phyloP scores from a whole-genome alignment of 2,888 invertebrate species.

The Eupsilia transversa region DNA sequence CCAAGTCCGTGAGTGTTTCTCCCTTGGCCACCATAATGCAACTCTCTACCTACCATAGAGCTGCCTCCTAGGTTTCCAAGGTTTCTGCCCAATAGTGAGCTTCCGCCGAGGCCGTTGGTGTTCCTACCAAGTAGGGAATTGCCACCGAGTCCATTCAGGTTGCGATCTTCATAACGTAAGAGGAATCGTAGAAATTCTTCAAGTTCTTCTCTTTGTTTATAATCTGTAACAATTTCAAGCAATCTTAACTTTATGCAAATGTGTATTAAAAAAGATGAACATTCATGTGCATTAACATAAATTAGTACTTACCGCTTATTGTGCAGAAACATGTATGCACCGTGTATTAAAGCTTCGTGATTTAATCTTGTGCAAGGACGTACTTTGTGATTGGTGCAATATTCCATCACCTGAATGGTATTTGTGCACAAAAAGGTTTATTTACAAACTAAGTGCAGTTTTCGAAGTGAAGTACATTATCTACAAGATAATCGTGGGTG shows the following conservation, averaged over 20 bases:
- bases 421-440: conserved; percentile 61
- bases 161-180: conserved; percentile 74
- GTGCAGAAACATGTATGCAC: conserved; percentile 65
- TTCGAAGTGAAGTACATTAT: conserved; percentile 36
- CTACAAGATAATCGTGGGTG: conserved; percentile 40
- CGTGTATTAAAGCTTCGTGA: conserved; percentile 72
- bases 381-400: conserved; percentile 71
- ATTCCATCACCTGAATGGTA: conserved; percentile 67
- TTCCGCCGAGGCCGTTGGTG: conserved; percentile 65
- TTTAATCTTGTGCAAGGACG: conserved; percentile 72
- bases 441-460: conserved; percentile 63
- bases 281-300: conserved; percentile 66
- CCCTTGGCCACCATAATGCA: conserved; percentile 73
- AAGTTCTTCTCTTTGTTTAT: conserved; percentile 79
- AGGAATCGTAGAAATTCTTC: conserved; percentile 82
- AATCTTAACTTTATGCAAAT: conserved; percentile 37
- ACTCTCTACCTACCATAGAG: conserved; percentile 69
- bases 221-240: conserved; percentile 81
- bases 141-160: conserved; percentile 68
- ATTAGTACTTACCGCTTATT: conserved; percentile 74
- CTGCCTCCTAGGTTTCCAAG: conserved; percentile 68
- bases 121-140: conserved; percentile 58
- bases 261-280: conserved; percentile 16
- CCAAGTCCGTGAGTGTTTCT: conserved; percentile 69
- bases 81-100: conserved; percentile 72